These are phyloP conservation scores for Smittia aterrima DNA, from an alignment of 2,888 invertebrate genomes.

Conservation along the genomic window DNA sequence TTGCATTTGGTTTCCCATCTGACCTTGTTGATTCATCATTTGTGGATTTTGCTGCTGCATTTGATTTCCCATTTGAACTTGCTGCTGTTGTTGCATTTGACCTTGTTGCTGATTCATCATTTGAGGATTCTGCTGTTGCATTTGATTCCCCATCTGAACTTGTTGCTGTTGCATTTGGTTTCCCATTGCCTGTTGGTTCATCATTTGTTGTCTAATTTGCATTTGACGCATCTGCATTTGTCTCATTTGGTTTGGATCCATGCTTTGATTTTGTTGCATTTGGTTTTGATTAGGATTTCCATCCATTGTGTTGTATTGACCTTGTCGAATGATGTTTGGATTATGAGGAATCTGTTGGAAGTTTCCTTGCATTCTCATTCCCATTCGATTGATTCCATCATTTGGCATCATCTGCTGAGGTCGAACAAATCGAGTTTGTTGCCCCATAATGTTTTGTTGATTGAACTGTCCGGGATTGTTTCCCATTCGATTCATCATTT, in stretches of 20 bases:
- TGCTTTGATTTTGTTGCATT: slow-evolving; percentile 51
- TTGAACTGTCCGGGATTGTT: slow-evolving; percentile 55
- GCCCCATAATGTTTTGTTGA: slow-evolving; percentile 44
- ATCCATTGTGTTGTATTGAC: slow-evolving; percentile 31
- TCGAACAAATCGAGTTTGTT: slow-evolving; percentile 54
- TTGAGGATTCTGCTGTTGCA: slow-evolving; percentile 48
- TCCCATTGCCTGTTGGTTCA: slow-evolving; percentile 50
- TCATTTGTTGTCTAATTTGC: slow-evolving; percentile 56
- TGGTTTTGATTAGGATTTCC: slow-evolving; percentile 46
- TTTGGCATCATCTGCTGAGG: slow-evolving; percentile 47
- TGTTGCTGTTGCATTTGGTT: slow-evolving; percentile 50
- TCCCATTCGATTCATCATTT: slow-evolving; percentile 52
- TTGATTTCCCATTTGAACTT: slow-evolving; percentile 49
- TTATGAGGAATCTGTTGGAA: slow-evolving; percentile 51
- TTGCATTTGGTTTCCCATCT: slow-evolving; percentile 51
- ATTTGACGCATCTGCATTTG: slow-evolving; percentile 51
- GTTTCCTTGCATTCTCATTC: slow-evolving; percentile 43
- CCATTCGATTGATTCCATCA: slow-evolving; percentile 32
- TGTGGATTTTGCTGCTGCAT: slow-evolving; percentile 54
- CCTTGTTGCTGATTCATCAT: slow-evolving; percentile 57
- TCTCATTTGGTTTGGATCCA: slow-evolving; percentile 49
- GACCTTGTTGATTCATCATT: slow-evolving; percentile 51
- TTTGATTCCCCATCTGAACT: slow-evolving; percentile 51
- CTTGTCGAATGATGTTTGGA: slow-evolving; percentile 51
- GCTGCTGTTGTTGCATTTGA: slow-evolving; percentile 48